Evolutionary conservation across 2,888 invertebrate genomes (phyloP), one percentile per base, ranked within the genome.

Genomic region (Willowsia nigromaculata): DNA sequence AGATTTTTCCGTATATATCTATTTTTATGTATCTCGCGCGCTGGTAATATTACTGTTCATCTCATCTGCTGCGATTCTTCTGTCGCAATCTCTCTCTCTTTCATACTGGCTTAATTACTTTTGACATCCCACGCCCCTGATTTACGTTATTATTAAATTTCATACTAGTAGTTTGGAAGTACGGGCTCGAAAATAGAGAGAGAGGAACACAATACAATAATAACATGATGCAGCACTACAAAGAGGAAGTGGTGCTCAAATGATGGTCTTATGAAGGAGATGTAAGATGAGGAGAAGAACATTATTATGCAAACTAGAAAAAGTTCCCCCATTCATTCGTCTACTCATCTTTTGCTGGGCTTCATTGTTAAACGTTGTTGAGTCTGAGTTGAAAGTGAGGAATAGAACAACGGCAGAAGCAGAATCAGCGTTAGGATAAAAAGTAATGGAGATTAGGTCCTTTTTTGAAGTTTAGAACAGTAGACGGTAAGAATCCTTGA

Each of bases 71-170:
- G 40, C 71, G 40, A 33, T 11, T 71, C 1, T 27, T 0, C 27
- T 30, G n/a, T 43, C 40, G 11, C 37, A 9, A 5, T 68, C 68
- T 15, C 43, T 59, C 37, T 68, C 50, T 50, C 30, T 50, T 50
- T 68, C 37, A 13, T 37, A 18, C 22, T 78, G 78, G 78, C 78
- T 78, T 78, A 78, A 78, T 78, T 78, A 78, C 78, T 78, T 78
- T 78, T 78, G 78, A 78, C 78, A 78, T 78, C 78, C 78, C 78
- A 78, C 78, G 78, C 78, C 78, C 78, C 78, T 78, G 78, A 78
- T 78, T 78, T 78, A 78, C 78, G 78, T 78, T 78, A 78, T 78
- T 78, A 78, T 78, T 78, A 78, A 50, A 78, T 78, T 78, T 50
- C 78, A 78, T 78, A 37, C 37, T 37, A n/a, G n/a, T n/a, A n/a